Base-by-base conservation (phyloP, 2,888 invertebrate genomes). In the Acrobasis suavella region DNA sequence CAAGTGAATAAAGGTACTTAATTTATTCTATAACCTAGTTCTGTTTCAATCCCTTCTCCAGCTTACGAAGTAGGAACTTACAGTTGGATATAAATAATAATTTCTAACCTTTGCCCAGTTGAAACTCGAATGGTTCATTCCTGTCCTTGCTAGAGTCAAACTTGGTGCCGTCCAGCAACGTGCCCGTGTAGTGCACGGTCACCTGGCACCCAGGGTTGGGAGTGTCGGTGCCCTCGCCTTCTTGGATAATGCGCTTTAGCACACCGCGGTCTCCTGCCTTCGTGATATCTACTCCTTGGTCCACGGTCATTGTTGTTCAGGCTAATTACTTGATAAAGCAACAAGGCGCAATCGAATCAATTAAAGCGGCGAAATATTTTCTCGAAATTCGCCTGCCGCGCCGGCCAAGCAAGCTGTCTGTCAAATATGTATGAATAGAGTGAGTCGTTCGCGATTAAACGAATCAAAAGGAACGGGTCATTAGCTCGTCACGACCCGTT, bases 101-200 rank as follows among this genome's bases (percentile, higher is more conserved):
- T 15, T 50, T 68, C 75, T 76, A 89, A 96, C 98, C 96, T 94
- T 96, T 95, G 66, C 98, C 98, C 56, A 99, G 91, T 69, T 94
- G 93, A 83, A 99, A 99, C 75, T 95, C 94, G 80, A 99, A 99
- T 0, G 97, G 96, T 66, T 96, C 95, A 67, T 95, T 94, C 65
- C 97, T 94, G 72, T 97, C 96, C 71, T 95, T 94, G 82, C 98
- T 98, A 0, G 98, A 97, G 87, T 99, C 99, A 82, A 99, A 99
- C 79, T 96, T 95, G 3, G 96, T 95, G 50, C 99, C 99, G 87
- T 98, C 96, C 37, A 94, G 78, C 39, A 99, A 93, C 1, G 96
- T 97, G 39, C 99, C 99, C 1, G 96, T 96, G 81, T 99, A 99
- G 86, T 99, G 98, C 0, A 98, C 96, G 6, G 86, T 94, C 9